Base-by-base conservation (phyloP, 2,888 invertebrate species). In the Oxystoma pomonae region DNA sequence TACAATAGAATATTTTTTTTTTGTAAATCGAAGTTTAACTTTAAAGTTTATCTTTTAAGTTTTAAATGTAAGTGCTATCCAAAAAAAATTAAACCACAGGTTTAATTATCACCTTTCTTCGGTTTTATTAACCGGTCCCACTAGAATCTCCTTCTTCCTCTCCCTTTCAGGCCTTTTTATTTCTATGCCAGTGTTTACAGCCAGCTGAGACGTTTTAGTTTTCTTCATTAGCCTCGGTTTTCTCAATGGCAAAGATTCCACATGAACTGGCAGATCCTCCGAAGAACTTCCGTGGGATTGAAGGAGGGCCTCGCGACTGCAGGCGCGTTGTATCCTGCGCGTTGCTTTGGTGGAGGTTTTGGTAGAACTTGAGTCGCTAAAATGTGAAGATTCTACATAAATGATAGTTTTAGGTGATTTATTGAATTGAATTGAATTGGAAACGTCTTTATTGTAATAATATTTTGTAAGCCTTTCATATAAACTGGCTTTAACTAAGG, bases 251-350 rank as follows among this genome's bases (percentile, higher is more conserved):
- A n/a, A n/a, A 20, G 72, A 70, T 61, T 78, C 79, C 0, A 66
- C 57, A 64, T 72, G 76, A 3, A 74, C 72, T 1, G 79, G 75
- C 20, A 83, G 70, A 73, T 83, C 83, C 72, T 84, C 84, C 0
- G 83, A 83, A 16, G 83, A 83, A 68, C 83, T 83, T 16, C 81
- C 82, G 67, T 81, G 81, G 1, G 80, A 78, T 65, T 81, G 81
- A 17, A 82, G 73, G 49, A 81, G 71, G 55, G 81, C 81, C 69
- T 84, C 83, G 65, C 83, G 76, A 68, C 83, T 83, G 65, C 80
- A 82, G 5, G 83, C 83, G 60, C 83, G 74, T 67, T 83, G 83
- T 50, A 84, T 69, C 60, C 83, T 71, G 63, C 83, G 72, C 3
- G 35, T 35, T 1, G 82, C 82, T 72, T 78, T 80, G 0, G 78